These are phyloP conservation scores for Crioceris asparagi DNA, from an alignment of 2,888 invertebrate species.

Conservation along the genomic window DNA sequence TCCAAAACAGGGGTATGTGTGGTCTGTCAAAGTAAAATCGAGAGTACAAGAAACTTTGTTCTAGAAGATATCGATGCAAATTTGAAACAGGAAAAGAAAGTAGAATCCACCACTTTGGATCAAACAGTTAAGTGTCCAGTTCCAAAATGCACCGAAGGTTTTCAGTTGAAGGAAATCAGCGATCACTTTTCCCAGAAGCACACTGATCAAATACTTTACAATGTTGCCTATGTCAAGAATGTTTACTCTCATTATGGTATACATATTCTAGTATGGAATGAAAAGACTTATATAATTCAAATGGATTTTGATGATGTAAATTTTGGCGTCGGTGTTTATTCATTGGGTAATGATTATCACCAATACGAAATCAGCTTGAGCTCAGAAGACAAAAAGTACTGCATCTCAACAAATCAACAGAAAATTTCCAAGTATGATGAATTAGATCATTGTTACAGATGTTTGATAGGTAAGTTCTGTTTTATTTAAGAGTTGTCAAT, in stretches of 20 bases:
- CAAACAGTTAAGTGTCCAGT: conserved; percentile 13
- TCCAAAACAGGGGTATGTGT: conserved; percentile 10
- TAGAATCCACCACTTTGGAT: conserved; percentile 1
- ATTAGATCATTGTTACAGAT: conserved; percentile 13
- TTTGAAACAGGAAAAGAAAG: not conserved
- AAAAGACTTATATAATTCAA: conserved; percentile 12
- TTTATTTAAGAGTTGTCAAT: not conserved
- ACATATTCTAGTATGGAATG: conserved; percentile 11
- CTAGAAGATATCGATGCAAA: conserved; percentile 11
- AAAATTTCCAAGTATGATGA: conserved; percentile 12
- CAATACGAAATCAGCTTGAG: conserved; percentile 10
- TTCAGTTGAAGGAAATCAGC: conserved; percentile 9
- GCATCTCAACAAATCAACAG: conserved; percentile 9
- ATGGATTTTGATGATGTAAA: conserved; percentile 11
- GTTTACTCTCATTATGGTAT: conserved; percentile 13
- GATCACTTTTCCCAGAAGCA: conserved; percentile 15
- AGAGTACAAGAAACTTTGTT: conserved; percentile 15
- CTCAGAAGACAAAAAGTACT: conserved; percentile 10
- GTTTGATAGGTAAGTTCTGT: conserved; percentile 9
- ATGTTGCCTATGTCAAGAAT: conserved; percentile 10
- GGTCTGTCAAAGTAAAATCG: conserved; percentile 12
- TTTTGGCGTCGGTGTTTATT: conserved; percentile 14
- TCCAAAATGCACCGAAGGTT: conserved; percentile 11
- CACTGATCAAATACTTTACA: conserved; percentile 14
- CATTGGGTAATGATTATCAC: conserved; percentile 5